Base-by-base conservation (phyloP, 1,140 invertebrate species). In the Tyrophagus putrescentiae region DNA sequence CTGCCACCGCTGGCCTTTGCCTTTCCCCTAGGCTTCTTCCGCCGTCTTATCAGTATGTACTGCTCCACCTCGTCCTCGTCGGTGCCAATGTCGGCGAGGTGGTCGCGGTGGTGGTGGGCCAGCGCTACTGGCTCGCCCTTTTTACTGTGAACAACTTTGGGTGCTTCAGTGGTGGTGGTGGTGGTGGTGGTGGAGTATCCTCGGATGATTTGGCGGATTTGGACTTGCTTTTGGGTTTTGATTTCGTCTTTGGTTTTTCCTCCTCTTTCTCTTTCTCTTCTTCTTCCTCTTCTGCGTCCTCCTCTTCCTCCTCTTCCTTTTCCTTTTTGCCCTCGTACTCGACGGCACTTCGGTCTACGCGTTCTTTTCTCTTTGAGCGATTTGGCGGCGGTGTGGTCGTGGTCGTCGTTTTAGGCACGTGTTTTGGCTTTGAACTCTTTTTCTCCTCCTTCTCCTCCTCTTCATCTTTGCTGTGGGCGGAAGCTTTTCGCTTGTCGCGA, bases 11-110 rank as follows among this genome's bases (percentile, higher is more conserved):
- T n/a, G n/a, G n/a, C n/a, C n/a, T n/a, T n/a, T n/a, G n/a, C n/a
- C n/a, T n/a, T n/a, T n/a, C n/a, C n/a, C n/a, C n/a, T n/a, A n/a
- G n/a, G n/a, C 45, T 48, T 48, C 21, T 48, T 48, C 18, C 45
- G 16, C 11, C 52, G 27, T 33, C 52, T 3, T 2, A 54, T 54
- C 52, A 54, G 13, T 54, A 54, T 54, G 27, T 54, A 54, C 27
- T 54, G 52, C 27, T 54, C 52, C 25, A 54, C 25, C 27, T 54
- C 52, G 39, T 27, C 52, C 21, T 54, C 28, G 13, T 27, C 31
- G 9, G 32, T 34, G 39, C 25, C 3, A 50, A 28, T 2, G 25
- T 31, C 52, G 6, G 2, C 27, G 27, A 27, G 3, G 1, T 2
- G 1, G 25, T 54, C 52, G 39, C 11, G 25, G 11, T 33, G 31